These are phyloP conservation scores for Chaenogobius annularis DNA, from an alignment of 2,113 vertebrate species.

Conservation along the genomic window DNA sequence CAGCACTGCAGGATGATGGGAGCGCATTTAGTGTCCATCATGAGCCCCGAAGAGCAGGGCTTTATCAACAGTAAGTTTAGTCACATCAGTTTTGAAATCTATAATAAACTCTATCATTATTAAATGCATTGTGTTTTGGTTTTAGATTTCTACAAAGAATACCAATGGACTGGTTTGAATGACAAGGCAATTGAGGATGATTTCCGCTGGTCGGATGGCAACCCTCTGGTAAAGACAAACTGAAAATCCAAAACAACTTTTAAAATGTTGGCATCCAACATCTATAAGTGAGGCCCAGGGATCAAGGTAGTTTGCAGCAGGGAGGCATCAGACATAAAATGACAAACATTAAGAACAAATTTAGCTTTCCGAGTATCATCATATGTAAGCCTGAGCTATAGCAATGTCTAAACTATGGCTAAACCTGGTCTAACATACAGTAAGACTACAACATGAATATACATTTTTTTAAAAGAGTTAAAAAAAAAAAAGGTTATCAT, in stretches of 20 bases:
- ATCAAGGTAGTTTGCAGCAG: too few relatives aligned
- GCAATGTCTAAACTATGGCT: too few relatives aligned
- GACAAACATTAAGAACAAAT: too few relatives aligned
- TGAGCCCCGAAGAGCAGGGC: constrained; percentile 88
- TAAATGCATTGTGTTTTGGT: not conserved
- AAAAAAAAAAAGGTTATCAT: too few relatives aligned
- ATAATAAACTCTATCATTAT: too few relatives aligned
- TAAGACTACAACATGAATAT: too few relatives aligned
- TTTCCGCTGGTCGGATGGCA: constrained; percentile 94
- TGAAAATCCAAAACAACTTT: not conserved
- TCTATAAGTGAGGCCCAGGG: not conserved
- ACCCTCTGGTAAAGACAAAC: constrained; percentile 83
- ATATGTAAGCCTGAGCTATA: too few relatives aligned
- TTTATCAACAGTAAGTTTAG: constrained; percentile 85
- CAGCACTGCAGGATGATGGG: constrained; percentile 84
- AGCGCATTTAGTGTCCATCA: constrained; percentile 88
- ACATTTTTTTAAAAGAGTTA: too few relatives aligned
- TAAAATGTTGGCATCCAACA: not conserved
- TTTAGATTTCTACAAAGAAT: constrained; percentile 86
- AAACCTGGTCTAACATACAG: too few relatives aligned
- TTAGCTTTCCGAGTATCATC: too few relatives aligned
- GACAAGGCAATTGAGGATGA: constrained; percentile 92
- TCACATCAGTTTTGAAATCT: too few relatives aligned
- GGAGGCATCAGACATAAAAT: too few relatives aligned
- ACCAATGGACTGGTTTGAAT: constrained; percentile 95